Conservation (phyloP, 2,797 vertebrate species). For the Poecilia picta region DNA sequence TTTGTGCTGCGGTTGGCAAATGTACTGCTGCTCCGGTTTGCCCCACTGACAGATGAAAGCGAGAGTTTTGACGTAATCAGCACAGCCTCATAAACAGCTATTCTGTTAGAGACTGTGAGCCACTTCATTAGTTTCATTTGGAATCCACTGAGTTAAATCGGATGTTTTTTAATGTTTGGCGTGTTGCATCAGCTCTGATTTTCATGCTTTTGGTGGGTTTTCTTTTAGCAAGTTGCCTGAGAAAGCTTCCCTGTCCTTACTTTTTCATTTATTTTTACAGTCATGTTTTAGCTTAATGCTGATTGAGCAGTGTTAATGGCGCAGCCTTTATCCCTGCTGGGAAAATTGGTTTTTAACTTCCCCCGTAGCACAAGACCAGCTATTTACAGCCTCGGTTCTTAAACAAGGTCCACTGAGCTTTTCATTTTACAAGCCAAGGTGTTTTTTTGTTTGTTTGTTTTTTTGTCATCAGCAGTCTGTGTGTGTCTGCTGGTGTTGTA, state of each 20-base stretch:
- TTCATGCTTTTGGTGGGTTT: conserved; percentile 12
- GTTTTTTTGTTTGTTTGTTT: background rate
- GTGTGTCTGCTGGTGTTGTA: background rate
- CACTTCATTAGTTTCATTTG: conserved; percentile 29
- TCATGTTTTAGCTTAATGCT: background rate
- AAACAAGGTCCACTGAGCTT: conserved; percentile 27
- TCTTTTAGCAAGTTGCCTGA: conserved; percentile 3
- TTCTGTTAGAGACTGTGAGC: conserved; percentile 34
- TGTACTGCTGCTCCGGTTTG: conserved; percentile 17
- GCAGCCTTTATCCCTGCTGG: conserved; percentile 35
- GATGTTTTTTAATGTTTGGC: conserved; percentile 34
- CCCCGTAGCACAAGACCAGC: conserved; percentile 34
- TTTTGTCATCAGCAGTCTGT: conserved; percentile 25
- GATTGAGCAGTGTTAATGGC: conserved; percentile 6
- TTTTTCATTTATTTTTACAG: background rate
- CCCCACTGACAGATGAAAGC: conserved; percentile 52
- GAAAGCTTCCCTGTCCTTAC: conserved; percentile 8
- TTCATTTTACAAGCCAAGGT: conserved; percentile 28
- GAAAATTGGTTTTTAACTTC: conserved; percentile 41
- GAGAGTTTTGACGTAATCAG: conserved; percentile 73
- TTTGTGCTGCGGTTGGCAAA: conserved; percentile 46
- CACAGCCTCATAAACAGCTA: conserved; percentile 56
- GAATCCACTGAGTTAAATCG: conserved; percentile 36
- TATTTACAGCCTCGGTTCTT: conserved; percentile 34
- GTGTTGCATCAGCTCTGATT: conserved; percentile 52